These are phyloP conservation scores for Oreochromis niloticus DNA, from an alignment of 2,113 vertebrate genomes.

Conservation along the genomic window DNA sequence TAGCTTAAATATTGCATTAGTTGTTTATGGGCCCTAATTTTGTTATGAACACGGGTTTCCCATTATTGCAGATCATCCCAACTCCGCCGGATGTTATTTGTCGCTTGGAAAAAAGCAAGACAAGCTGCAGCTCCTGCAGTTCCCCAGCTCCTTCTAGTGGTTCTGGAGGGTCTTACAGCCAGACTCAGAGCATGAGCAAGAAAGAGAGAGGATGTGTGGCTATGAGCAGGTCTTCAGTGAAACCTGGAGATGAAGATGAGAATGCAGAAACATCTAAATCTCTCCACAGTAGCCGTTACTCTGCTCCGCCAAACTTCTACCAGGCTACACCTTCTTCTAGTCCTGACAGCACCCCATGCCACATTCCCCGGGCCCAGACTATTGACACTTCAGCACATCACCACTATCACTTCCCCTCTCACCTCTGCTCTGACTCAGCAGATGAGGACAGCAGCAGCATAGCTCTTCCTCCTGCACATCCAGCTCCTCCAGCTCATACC, in stretches of 20 bases:
- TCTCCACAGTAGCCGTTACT: slow-evolving; percentile 75
- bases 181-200: slow-evolving; percentile 34
- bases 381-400: slow-evolving; percentile 58
- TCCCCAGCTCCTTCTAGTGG: slow-evolving; percentile 64
- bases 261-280: slow-evolving; percentile 21
- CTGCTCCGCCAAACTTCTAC: slow-evolving; percentile 87
- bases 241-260: slow-evolving; percentile 74
- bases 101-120: slow-evolving; percentile 60
- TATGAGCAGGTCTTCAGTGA: slow-evolving; percentile 76
- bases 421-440: slow-evolving; percentile 83
- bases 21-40: not conserved
- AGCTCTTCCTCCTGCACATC: not conserved
- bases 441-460: slow-evolving; percentile 77
- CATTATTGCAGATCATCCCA: slow-evolving; percentile 58
- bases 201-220: slow-evolving; percentile 50
- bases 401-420: slow-evolving; percentile 32
- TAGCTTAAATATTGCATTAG: not conserved
- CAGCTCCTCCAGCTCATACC: slow-evolving; percentile 57
- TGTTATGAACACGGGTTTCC: not conserved
- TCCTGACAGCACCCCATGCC: slow-evolving; percentile 67
- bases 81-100: slow-evolving; percentile 69
- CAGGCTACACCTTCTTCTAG: slow-evolving; percentile 71
- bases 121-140: slow-evolving; percentile 32
- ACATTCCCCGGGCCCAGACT: slow-evolving; percentile 79
- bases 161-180: slow-evolving; percentile 38